Evolutionary conservation across 2,888 invertebrate genomes (phyloP).

Genomic region (Pachymerium ferrugineum): DNA sequence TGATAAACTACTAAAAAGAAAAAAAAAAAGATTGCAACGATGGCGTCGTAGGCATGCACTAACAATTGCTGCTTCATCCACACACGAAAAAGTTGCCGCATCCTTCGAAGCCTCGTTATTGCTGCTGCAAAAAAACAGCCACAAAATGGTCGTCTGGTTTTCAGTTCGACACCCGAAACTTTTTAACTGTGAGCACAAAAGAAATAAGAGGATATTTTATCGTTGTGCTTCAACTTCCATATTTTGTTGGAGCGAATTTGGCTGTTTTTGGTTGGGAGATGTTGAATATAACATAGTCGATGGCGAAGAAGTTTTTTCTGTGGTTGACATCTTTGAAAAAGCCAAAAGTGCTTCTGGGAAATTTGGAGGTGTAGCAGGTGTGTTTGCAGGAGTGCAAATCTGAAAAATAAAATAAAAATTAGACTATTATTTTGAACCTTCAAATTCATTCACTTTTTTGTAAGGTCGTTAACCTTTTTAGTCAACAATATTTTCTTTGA

Average conservation of each 20-base stretch:
- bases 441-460: too few relatives aligned
- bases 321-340: conserved; percentile 79
- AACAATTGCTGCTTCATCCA: too few relatives aligned
- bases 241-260: conserved; percentile 44
- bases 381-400: conserved; percentile 87
- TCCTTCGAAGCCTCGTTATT: too few relatives aligned
- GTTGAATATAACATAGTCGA: conserved; percentile 46
- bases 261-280: conserved; percentile 49
- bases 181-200: too few relatives aligned
- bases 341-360: conserved; percentile 85
- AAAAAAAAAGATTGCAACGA: too few relatives aligned
- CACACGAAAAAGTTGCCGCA: too few relatives aligned
- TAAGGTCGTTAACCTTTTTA: too few relatives aligned
- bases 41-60: too few relatives aligned
- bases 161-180: too few relatives aligned
- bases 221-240: conserved; percentile 34
- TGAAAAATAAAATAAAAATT: conserved; percentile 48
- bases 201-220: too few relatives aligned
- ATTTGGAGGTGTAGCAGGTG: conserved; percentile 89
- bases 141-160: background rate
- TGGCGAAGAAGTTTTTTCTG: conserved; percentile 44
- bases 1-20: too few relatives aligned
- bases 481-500: too few relatives aligned
- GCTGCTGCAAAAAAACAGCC: background rate
- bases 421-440: background rate